phyloP scores from a whole-genome alignment of 2,888 invertebrate genomes.

The Dicranocentrus wangi region DNA sequence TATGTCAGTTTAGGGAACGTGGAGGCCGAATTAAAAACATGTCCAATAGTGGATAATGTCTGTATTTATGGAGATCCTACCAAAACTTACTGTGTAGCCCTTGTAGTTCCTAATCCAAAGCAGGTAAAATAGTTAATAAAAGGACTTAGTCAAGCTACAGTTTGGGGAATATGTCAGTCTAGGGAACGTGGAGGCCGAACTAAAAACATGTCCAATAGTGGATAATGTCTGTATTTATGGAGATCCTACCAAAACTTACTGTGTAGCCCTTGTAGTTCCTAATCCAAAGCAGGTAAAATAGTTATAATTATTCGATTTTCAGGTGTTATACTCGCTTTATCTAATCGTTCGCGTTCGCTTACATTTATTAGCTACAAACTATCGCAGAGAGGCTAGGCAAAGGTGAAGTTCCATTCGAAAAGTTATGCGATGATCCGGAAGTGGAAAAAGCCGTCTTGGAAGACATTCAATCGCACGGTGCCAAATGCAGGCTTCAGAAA shows the following conservation, averaged over 20 bases:
- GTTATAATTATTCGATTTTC: too few species aligned
- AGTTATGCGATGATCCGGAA: slow-evolving; percentile 83
- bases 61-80: slow-evolving; percentile 95
- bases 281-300: slow-evolving; percentile 74
- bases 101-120: slow-evolving; percentile 84
- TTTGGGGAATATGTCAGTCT: slow-evolving; percentile 98
- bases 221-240: slow-evolving; percentile 99
- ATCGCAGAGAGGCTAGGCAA: slow-evolving; percentile 83
- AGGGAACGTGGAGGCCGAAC: slow-evolving; percentile 95
- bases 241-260: slow-evolving; percentile 87
- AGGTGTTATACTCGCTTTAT: too few species aligned
- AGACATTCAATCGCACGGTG: slow-evolving; percentile 87
- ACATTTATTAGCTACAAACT: slow-evolving; percentile 75
- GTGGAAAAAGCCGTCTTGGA: slow-evolving; percentile 88
- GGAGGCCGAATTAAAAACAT: slow-evolving; percentile 95
- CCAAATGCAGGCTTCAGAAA: slow-evolving; percentile 84
- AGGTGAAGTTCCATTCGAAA: slow-evolving; percentile 79
- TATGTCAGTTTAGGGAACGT: slow-evolving; percentile 98
- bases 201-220: slow-evolving; percentile 94
- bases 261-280: slow-evolving; percentile 83
- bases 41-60: slow-evolving; percentile 95
- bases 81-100: slow-evolving; percentile 89
- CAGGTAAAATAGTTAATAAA: slow-evolving; percentile 78
- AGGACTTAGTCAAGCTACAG: slow-evolving; percentile 97
- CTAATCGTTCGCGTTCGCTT: background rate